Evolutionary conservation across 2,797 vertebrate genomes (phyloP).

Genomic region (Geranospiza caerulescens): DNA sequence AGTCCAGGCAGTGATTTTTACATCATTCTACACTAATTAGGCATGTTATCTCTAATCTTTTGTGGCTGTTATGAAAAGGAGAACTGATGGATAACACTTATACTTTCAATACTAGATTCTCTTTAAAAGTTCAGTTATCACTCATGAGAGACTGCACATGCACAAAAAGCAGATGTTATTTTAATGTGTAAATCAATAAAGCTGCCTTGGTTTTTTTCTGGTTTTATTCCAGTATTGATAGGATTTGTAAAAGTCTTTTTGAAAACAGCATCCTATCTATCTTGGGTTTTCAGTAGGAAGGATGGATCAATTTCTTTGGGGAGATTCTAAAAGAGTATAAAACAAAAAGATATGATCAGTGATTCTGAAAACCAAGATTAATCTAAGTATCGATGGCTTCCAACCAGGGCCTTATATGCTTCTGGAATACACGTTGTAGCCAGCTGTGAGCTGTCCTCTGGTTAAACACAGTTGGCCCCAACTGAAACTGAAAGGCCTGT

Average conservation of each 20-base stretch:
- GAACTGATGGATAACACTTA: constrained; percentile 31
- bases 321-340: background rate
- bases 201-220: constrained; percentile 36
- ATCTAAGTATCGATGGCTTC: background rate
- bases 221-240: constrained; percentile 62
- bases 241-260: constrained; percentile 65
- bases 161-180: constrained; percentile 69
- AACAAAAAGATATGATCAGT: background rate
- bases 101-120: constrained; percentile 71
- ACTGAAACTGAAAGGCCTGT: background rate
- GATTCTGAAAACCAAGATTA: background rate
- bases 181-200: constrained; percentile 75
- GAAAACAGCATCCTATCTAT: constrained; percentile 37
- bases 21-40: constrained; percentile 69
- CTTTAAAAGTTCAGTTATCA: constrained; percentile 70
- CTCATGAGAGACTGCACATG: constrained; percentile 63
- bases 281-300: background rate
- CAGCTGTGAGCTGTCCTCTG: background rate
- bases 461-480: background rate
- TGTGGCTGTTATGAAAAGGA: constrained; percentile 39
- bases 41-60: constrained; percentile 73
- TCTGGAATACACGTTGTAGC: background rate
- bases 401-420: background rate
- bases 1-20: constrained; percentile 68
- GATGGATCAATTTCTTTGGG: constrained; percentile 41